Base-by-base conservation (phyloP, 2,113 vertebrate genomes). In the Copsychus sechellarum region DNA sequence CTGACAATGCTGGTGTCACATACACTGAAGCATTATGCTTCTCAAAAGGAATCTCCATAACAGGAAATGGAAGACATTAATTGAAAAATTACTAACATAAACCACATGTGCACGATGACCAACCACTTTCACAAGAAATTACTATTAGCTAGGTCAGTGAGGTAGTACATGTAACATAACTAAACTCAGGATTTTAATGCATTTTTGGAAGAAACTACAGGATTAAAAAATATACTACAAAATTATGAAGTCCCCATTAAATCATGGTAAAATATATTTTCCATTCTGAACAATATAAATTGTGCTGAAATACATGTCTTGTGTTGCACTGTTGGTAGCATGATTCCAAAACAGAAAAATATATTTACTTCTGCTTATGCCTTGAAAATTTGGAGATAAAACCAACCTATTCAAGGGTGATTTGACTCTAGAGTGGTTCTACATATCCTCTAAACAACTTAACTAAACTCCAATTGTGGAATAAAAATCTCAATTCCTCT, bases 381-480 rank as follows among this genome's bases (percentile, higher is more conserved):
- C 57, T 95, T 85, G 70, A 87, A 82, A 92, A 85, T 85, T 57
- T 88, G 66, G 69, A 73, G 84, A 72, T 82, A 76, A 78, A 93
- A 73, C 31, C 81, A 93, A 81, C 22, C 57, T 61, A 85, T 80
- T 87, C 70, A 94, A 80, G 74, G 42, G 28, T 51, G 81, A 90
- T 91, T 86, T 65, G 74, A 86, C 76, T 90, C 71, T 86, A 88
- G 47, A 88, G 79, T 88, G 74, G 81, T 76, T 96, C 95, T 94
- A 82, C 36, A 76, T 93, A 85, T 57, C 91, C 88, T 78, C 86
- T 96, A 91, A 95, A 92, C 54, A 94, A 90, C 80, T 89, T 89
- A 93, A 95, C 51, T 91, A 60, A 94, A 90, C 57, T 89, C 28
- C 74, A 94, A 10, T 19, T 94, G 67, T 57, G 67, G 62, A 93